A percentile compares a stretch with the other conserved stretches of the same genome.
These are phyloP conservation scores for Falco punctatus DNA, from an alignment of 2,113 vertebrate species.

Conservation along the genomic window DNA sequence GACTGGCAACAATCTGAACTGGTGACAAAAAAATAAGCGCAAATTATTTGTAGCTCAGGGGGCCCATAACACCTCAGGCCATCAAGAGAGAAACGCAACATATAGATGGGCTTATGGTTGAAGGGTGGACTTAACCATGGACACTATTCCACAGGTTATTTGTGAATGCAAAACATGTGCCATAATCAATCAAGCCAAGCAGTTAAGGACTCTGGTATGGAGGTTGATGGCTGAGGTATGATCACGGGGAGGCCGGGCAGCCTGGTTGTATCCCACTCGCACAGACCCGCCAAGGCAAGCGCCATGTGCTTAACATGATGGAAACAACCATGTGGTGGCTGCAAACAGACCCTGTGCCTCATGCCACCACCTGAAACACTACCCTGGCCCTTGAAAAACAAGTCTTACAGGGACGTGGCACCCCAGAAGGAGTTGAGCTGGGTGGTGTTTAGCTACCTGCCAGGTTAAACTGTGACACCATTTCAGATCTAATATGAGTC, in stretches of 20 bases:
- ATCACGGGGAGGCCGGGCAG: not conserved
- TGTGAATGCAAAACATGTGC: not conserved
- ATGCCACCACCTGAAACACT: not conserved
- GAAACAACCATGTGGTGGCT: not conserved
- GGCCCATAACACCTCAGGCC: not conserved
- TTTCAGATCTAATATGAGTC: not conserved
- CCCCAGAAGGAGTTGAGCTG: not conserved
- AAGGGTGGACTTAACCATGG: not conserved
- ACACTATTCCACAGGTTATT: not conserved
- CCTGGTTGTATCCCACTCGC: not conserved
- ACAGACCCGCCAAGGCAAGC: not conserved
- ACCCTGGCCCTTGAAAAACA: not conserved
- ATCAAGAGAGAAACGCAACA: not conserved
- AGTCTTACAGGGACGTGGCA: not conserved
- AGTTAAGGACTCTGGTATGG: not conserved
- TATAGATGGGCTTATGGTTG: not conserved
- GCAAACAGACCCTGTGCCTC: not conserved
- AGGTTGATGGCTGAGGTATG: not conserved
- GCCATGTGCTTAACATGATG: not conserved
- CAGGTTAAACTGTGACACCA: not conserved
- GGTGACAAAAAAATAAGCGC: not conserved
- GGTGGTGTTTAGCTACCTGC: not conserved
- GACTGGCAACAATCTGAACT: not conserved
- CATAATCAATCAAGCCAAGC: not conserved
- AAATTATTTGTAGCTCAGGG: not conserved